Evolutionary conservation across 2,888 invertebrate species (phyloP).

Genomic region (Crocallis elinguaria): DNA sequence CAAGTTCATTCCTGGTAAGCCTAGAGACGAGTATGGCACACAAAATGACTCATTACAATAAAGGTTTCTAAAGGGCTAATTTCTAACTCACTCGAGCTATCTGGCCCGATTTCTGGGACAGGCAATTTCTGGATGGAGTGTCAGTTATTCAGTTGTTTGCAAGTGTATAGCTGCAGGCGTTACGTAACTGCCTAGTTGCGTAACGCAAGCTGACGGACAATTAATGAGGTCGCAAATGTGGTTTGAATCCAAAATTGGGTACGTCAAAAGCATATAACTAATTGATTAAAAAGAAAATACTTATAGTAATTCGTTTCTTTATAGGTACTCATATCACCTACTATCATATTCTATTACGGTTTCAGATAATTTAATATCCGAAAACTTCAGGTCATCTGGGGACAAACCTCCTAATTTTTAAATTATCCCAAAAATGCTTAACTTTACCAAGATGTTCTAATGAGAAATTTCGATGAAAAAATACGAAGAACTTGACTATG

Average conservation of each 20-base stretch:
- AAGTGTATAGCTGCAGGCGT: neutral
- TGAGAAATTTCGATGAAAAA: conserved; percentile 42
- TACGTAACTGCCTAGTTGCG: neutral
- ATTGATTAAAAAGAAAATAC: conserved; percentile 22
- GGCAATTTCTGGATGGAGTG: no score
- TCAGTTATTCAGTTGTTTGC: no score
- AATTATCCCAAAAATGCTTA: conserved; percentile 45
- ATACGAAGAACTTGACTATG: conserved; percentile 40
- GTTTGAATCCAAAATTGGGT: neutral
- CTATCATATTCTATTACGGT: conserved; percentile 7
- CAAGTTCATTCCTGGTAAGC: no score
- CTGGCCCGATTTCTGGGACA: no score
- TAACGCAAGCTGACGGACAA: neutral
- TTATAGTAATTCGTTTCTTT: conserved; percentile 74
- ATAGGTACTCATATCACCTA: conserved; percentile 37
- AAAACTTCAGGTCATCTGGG: conserved; percentile 66
- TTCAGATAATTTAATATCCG: conserved; percentile 18
- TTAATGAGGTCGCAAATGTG: neutral
- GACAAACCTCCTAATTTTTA: conserved; percentile 51
- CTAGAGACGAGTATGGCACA: no score
- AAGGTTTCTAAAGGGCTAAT: no score
- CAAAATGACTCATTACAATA: no score
- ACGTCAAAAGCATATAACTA: conserved; percentile 2
- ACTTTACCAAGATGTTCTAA: conserved; percentile 40
- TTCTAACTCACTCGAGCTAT: no score